Percentiles rank a stretch among this genome's conserved stretches.
These are phyloP conservation scores for Tachina fera DNA, from an alignment of 2,888 invertebrate species.

Conservation along the genomic window DNA sequence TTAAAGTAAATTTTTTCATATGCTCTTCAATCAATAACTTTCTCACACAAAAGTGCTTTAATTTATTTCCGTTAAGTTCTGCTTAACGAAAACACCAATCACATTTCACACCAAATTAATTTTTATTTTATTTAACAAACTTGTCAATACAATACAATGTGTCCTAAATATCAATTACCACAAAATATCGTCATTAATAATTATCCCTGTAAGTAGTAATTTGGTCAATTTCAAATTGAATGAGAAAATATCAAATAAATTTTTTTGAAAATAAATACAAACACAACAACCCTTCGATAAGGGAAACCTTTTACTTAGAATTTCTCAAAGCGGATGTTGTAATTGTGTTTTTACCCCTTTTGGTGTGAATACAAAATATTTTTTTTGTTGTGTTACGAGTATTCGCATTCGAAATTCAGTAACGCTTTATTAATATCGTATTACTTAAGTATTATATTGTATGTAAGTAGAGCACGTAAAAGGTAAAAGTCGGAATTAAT, in stretches of 20 bases:
- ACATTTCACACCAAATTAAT: conserved; percentile 68
- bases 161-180: conserved; percentile 67
- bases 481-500: conserved; percentile 50
- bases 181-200: conserved; percentile 63
- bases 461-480: conserved; percentile 9
- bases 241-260: conserved; percentile 32
- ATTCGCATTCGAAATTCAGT: conserved; percentile 38
- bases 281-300: conserved; percentile 40
- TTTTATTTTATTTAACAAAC: conserved; percentile 46
- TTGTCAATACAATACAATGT: conserved; percentile 43
- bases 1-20: neutral
- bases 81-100: conserved; percentile 11
- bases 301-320: conserved; percentile 55
- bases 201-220: conserved; percentile 61
- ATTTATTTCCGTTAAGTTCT: neutral
- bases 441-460: conserved; percentile 43
- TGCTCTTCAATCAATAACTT: neutral
- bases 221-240: conserved; percentile 57
- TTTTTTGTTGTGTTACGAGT: conserved; percentile 20
- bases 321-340: conserved; percentile 60
- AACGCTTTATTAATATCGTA: conserved; percentile 65
- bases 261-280: conserved; percentile 12
- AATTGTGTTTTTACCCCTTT: conserved; percentile 57
- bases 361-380: neutral
- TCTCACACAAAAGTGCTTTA: conserved; percentile 20